These are phyloP conservation scores for Bucorvus abyssinicus DNA, from an alignment of 2,797 vertebrate genomes.

Conservation along the genomic window DNA sequence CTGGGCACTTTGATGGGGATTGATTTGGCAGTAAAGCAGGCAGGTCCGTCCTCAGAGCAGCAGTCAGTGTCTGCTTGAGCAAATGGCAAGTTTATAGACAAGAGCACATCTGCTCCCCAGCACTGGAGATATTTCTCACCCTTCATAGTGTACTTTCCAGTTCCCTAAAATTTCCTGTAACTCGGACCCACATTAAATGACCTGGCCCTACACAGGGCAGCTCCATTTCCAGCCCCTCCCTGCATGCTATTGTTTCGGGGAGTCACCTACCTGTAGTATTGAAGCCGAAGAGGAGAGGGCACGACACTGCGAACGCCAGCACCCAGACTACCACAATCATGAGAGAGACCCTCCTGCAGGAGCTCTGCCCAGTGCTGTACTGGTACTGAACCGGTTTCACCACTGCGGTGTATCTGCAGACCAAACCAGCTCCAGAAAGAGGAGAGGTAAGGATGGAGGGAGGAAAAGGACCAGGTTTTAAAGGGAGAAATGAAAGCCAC, in stretches of 20 bases:
- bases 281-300: slow-evolving; percentile 92
- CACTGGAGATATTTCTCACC: neutral
- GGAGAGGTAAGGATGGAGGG: neutral
- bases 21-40: neutral
- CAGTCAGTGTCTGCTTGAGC: neutral
- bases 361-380: slow-evolving; percentile 89
- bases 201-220: neutral
- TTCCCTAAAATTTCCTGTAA: neutral
- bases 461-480: neutral
- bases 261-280: slow-evolving; percentile 89
- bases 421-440: neutral
- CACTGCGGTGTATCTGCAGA: slow-evolving; percentile 89
- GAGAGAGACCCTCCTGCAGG: slow-evolving; percentile 86
- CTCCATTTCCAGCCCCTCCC: neutral
- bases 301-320: slow-evolving; percentile 90
- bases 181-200: neutral
- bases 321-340: slow-evolving; percentile 92
- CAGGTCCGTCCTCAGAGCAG: neutral
- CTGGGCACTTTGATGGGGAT: neutral
- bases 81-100: neutral
- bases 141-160: neutral
- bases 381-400: slow-evolving; percentile 93
- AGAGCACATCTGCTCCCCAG: neutral
- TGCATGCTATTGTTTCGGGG: accelerated
- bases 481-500: neutral